These are phyloP conservation scores for Peribatodes rhomboidaria DNA, from an alignment of 2,888 invertebrate genomes.

Conservation along the genomic window DNA sequence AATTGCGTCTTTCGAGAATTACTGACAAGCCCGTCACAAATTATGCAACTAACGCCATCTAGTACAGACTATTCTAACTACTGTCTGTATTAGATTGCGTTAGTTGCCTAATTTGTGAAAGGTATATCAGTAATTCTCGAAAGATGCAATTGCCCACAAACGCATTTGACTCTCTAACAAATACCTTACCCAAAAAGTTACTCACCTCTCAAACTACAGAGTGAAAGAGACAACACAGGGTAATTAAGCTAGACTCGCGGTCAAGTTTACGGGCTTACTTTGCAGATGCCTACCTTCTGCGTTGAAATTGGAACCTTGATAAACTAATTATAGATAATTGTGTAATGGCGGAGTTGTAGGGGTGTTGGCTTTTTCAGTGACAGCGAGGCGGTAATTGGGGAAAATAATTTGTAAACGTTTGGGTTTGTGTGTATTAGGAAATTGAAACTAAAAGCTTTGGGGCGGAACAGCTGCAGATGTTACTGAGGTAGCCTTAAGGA, in stretches of 20 bases:
- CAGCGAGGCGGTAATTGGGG: slow-evolving; percentile 23
- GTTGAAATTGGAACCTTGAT: slow-evolving; percentile 51
- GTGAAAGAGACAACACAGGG: slow-evolving; percentile 61
- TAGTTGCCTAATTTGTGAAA: no score
- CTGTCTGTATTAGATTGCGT: no score
- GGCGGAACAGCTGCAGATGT: background rate
- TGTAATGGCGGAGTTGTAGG: slow-evolving; percentile 50
- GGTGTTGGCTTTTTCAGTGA: slow-evolving; percentile 34
- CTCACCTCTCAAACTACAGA: slow-evolving; percentile 44
- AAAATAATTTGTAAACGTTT: slow-evolving; percentile 23
- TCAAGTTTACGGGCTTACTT: slow-evolving; percentile 62
- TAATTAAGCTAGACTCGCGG: slow-evolving; percentile 69
- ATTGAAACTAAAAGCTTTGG: background rate
- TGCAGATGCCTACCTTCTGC: slow-evolving; percentile 52
- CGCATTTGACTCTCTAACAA: no score
- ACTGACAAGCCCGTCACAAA: no score
- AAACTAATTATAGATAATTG: slow-evolving; percentile 59
- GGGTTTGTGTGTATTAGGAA: slow-evolving; percentile 10
- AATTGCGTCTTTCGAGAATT: no score
- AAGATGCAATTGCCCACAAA: no score
- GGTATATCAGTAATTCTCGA: no score
- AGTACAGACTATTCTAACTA: no score
- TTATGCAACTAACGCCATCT: no score
- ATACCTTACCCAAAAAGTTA: background rate
- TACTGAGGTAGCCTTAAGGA: background rate